Percentiles rank a stretch among this genome's conserved stretches.
These are phyloP conservation scores for Dromas ardeola DNA, from an alignment of 2,113 vertebrate genomes.

Conservation along the genomic window DNA sequence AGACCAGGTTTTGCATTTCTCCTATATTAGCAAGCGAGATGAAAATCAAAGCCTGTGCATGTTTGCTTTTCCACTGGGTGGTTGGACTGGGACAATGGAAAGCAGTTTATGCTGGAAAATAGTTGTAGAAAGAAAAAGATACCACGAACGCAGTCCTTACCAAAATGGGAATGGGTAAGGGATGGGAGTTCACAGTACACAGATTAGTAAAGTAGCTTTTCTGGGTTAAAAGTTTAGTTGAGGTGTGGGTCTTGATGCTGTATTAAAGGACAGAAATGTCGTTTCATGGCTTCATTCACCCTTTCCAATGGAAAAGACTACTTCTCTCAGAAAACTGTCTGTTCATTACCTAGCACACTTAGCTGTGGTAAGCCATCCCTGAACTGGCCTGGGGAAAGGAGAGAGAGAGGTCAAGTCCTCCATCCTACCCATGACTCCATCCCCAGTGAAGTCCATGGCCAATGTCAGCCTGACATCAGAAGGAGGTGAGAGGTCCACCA, in stretches of 20 bases:
- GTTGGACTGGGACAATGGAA: neutral
- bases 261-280: neutral
- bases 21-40: neutral
- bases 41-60: neutral
- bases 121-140: neutral
- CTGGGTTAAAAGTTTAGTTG: neutral
- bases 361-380: neutral
- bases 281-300: neutral
- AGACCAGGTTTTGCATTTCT: neutral
- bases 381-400: neutral
- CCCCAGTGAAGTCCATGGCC: neutral
- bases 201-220: neutral
- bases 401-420: neutral
- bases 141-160: accelerated
- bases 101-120: neutral
- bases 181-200: neutral
- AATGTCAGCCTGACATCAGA: neutral
- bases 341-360: neutral
- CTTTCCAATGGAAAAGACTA: neutral
- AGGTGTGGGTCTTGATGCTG: neutral
- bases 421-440: neutral
- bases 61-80: neutral
- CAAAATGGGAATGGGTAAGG: neutral
- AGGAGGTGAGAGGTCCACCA: neutral
- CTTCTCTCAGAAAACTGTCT: neutral